phyloP scores from a whole-genome alignment of 2,113 vertebrate genomes.

The Pipa parva region DNA sequence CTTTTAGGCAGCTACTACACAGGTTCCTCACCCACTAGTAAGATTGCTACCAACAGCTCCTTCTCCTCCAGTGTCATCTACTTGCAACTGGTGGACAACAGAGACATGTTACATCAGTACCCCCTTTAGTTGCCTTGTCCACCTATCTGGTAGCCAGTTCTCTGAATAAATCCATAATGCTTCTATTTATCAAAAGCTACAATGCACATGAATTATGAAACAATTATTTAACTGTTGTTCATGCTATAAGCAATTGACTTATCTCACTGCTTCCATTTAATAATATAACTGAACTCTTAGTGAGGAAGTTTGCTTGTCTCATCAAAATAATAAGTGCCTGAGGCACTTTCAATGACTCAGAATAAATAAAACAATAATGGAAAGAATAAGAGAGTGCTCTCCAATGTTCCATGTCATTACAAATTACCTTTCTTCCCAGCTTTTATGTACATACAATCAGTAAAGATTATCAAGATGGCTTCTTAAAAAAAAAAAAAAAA shows the following conservation, averaged over 20 bases:
- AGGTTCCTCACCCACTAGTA: too few relatives aligned
- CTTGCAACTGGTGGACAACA: too few relatives aligned
- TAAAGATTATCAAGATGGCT: slow-evolving; percentile 62
- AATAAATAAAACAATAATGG: slow-evolving; percentile 53
- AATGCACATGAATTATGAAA: neutral
- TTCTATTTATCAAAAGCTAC: neutral
- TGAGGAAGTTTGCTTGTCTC: slow-evolving; percentile 44
- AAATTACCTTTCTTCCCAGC: slow-evolving; percentile 52
- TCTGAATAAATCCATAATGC: too few relatives aligned
- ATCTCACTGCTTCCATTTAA: neutral
- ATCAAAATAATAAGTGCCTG: slow-evolving; percentile 56
- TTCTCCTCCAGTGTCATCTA: too few relatives aligned
- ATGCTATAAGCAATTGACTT: neutral
- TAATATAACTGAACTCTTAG: neutral
- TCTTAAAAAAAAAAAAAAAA: too few relatives aligned
- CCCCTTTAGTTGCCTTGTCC: too few relatives aligned
- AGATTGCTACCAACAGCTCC: too few relatives aligned
- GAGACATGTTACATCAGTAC: too few relatives aligned
- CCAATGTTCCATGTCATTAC: slow-evolving; percentile 55
- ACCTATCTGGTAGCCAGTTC: too few relatives aligned
- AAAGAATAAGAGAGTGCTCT: slow-evolving; percentile 55
- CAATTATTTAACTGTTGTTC: slow-evolving; percentile 42
- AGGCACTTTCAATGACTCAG: slow-evolving; percentile 51
- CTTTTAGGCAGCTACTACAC: too few relatives aligned
- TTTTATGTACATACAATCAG: slow-evolving; percentile 68